Base-by-base conservation (phyloP, 2,888 invertebrate genomes). In the Clivina fossor region DNA sequence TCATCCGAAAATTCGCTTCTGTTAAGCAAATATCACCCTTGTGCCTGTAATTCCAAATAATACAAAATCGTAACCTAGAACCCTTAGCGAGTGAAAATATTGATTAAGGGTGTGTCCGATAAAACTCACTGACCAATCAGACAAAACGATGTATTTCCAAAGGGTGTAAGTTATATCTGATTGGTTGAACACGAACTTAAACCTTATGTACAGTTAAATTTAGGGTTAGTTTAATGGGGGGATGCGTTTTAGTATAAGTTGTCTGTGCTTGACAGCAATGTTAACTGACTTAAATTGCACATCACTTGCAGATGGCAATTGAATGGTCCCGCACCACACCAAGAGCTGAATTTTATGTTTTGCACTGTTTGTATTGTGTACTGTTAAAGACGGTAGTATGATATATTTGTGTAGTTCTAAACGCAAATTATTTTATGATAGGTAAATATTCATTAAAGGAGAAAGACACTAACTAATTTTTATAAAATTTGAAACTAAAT, bases 281-380 rank as follows among this genome's bases (percentile, higher is more conserved):
- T 61, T 61, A 65, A 65, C 62, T 58, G 64, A 61, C 56, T 60
- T 47, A 49, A 61, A 62, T 59, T 43, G 58, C 44, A 65, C 58
- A 67, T 69, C 69, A 68, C 61, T 63, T 66, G 65, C 69, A 69
- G 69, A 66, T 60, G 50, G 11, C 26, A 48, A 54, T 56, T 40
- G 26, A 33, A 43, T 53, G 53, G 26, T 32, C 54, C 54, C 54
- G 51, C 51, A 50, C 20, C 15, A 11, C 30, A 30, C n/a, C n/a
- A n/a, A n/a, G n/a, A n/a, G n/a, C n/a, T n/a, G n/a, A n/a, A 9
- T 7, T 24, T 24, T 24, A 24, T 24, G 5, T 24, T 24, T 24
- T 24, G 9, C 9, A 9, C 9, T 24, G 26, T 24, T 24, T 24
- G 9, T 24, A 24, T n/a, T n/a, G n/a, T n/a, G n/a, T n/a, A n/a